Evolutionary conservation across 2,113 vertebrate species (phyloP).

Genomic region (Galbula dea): DNA sequence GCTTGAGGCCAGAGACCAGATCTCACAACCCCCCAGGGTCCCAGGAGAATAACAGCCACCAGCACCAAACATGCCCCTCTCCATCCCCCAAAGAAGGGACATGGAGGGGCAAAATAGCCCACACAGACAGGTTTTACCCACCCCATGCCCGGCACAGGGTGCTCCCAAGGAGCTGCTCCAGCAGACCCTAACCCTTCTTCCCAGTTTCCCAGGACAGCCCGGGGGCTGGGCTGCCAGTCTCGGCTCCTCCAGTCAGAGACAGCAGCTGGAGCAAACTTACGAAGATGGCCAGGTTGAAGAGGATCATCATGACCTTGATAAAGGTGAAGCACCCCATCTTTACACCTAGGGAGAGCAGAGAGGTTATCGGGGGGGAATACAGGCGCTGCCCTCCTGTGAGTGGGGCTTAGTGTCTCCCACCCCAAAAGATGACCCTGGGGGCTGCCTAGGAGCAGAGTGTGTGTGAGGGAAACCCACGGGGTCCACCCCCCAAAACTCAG

Average conservation of each 20-base stretch:
- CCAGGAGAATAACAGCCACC: not conserved
- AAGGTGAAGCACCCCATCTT: constrained; percentile 88
- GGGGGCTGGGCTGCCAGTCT: not conserved
- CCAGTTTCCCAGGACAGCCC: rapidly evolving
- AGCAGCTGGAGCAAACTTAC: constrained; percentile 77
- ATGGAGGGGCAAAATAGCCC: not conserved
- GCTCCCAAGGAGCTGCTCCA: too few relatives aligned
- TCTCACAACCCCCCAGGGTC: rapidly evolving
- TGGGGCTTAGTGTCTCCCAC: too few relatives aligned
- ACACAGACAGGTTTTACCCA: rapidly evolving
- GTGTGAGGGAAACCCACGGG: too few relatives aligned
- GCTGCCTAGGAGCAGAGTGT: rapidly evolving
- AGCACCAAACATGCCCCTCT: rapidly evolving
- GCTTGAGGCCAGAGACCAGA: not conserved
- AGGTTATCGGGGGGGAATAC: not conserved
- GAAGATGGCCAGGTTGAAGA: constrained; percentile 88
- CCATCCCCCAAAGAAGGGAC: rapidly evolving
- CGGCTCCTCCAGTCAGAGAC: not conserved
- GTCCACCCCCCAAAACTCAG: not conserved
- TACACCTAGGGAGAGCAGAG: constrained; percentile 52
- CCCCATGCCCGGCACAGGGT: not conserved
- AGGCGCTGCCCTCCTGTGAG: not conserved
- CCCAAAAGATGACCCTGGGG: too few relatives aligned
- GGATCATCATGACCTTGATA: constrained; percentile 83
- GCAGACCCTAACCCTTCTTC: not conserved